Evolutionary conservation across 2,113 vertebrate species (phyloP).

Genomic region (Rutilus rutilus): DNA sequence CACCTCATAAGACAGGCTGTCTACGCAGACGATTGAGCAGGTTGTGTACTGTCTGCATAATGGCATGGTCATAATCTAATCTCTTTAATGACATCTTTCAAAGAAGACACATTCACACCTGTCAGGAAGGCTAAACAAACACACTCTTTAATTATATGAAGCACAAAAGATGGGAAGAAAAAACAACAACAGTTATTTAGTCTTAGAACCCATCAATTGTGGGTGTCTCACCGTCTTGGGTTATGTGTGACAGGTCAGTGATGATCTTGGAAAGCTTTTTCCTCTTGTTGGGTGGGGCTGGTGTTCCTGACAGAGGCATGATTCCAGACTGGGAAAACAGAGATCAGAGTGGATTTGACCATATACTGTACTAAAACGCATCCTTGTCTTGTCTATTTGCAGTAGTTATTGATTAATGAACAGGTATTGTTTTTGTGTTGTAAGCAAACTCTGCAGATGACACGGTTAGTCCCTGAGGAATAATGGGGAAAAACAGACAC

Average conservation of each 20-base stretch:
- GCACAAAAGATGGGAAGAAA: neutral
- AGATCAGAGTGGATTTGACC: slow-evolving; percentile 17
- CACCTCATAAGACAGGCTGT: neutral
- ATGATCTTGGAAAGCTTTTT: slow-evolving; percentile 91
- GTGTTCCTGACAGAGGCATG: slow-evolving; percentile 93
- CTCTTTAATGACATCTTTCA: slow-evolving; percentile 21
- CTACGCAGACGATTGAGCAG: slow-evolving; percentile 13
- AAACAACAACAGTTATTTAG: neutral
- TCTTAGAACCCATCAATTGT: neutral
- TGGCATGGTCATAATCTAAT: slow-evolving; percentile 13
- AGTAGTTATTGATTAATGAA: neutral
- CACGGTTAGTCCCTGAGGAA: neutral
- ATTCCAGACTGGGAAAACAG: slow-evolving; percentile 64
- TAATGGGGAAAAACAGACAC: slow-evolving; percentile 4
- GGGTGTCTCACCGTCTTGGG: slow-evolving; percentile 84
- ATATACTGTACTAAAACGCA: neutral
- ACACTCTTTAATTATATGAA: slow-evolving; percentile 6
- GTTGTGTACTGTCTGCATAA: slow-evolving; percentile 20
- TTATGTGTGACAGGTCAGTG: slow-evolving; percentile 79
- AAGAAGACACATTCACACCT: slow-evolving; percentile 14
- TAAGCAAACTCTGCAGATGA: neutral
- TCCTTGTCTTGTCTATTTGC: neutral
- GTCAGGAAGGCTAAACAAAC: slow-evolving; percentile 41
- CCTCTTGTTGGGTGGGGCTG: slow-evolving; percentile 90
- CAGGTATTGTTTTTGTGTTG: neutral